Base-by-base conservation (phyloP, 1,140 invertebrate genomes). In the Calycopis cecrops region DNA sequence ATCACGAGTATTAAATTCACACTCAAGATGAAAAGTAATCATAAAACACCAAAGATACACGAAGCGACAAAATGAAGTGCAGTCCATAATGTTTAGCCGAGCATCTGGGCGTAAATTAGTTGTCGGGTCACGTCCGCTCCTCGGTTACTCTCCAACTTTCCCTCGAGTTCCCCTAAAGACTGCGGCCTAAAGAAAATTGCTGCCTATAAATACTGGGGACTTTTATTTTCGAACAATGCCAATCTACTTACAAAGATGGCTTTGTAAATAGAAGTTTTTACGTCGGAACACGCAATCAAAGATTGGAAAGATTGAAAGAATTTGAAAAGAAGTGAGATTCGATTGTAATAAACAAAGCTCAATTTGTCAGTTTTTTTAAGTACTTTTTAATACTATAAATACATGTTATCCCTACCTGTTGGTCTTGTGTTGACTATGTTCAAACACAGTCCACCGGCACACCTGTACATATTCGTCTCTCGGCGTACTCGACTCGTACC, bases 71-170 rank as follows among this genome's bases (percentile, higher is more conserved):
- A 40, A 40, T 44, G 14, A 16, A 16, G 17, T 16, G 16, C 14
- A 9, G 8, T 12, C 67, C 64, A 70, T 76, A 73, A 75, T 72
- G 69, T 72, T 62, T 63, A 52, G 53, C 40, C 50, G 54, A 71
- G 68, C 67, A 71, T 66, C 57, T 67, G 67, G 56, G 11, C 51
- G 55, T 12, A 50, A 63, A 71, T 80, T 62, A 48, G 63, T 59
- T 75, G 53, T 48, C 72, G 18, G 59, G 68, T 73, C 79, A 79
- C 77, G 77, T 79, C 40, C n/a, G 1, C 59, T 50, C 34, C 48
- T 50, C 60, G 62, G 66, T 67, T 65, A 65, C 55, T 62, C 65
- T 71, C 63, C 70, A 70, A 81, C 74, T 79, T 69, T 61, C 48
- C 33, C 11, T 38, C n/a, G 16, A 52, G 16, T 52, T 52, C 6